These are phyloP conservation scores for Jordanella pulchra DNA, from an alignment of 2,797 vertebrate species.

Conservation along the genomic window DNA sequence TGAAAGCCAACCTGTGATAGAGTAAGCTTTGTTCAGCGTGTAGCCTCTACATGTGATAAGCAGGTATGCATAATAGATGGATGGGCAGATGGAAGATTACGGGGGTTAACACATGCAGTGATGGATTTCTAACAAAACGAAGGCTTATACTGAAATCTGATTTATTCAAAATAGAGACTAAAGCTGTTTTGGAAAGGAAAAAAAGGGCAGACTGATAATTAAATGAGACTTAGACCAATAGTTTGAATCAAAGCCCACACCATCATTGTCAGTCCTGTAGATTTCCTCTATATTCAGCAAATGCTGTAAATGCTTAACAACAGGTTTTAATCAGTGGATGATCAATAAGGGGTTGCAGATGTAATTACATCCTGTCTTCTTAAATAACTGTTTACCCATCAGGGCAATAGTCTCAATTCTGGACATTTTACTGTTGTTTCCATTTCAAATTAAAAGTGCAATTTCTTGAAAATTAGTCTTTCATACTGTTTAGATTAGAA, in stretches of 20 bases:
- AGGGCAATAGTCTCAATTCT: not conserved
- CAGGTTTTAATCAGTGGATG: conserved; percentile 27
- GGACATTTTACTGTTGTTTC: not conserved
- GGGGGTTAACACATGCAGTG: conserved; percentile 13
- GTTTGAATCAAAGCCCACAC: conserved; percentile 4
- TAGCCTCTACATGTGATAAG: conserved; percentile 38
- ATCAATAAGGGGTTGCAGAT: conserved; percentile 23
- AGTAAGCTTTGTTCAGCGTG: conserved; percentile 21
- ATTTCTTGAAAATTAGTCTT: too few relatives aligned
- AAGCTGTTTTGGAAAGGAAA: conserved; percentile 5
- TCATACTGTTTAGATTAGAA: too few relatives aligned
- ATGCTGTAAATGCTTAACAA: conserved; percentile 10
- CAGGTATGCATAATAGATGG: conserved; percentile 41
- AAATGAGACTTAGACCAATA: conserved; percentile 10
- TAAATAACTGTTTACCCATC: conserved; percentile 1
- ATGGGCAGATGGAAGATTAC: conserved; percentile 32
- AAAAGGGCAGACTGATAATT: conserved; percentile 1
- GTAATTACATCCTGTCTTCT: conserved; percentile 14
- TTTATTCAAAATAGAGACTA: conserved; percentile 16
- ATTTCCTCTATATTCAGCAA: conserved; percentile 13
- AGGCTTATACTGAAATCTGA: conserved; percentile 21
- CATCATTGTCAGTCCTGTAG: conserved; percentile 1
- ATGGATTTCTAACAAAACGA: conserved; percentile 28
- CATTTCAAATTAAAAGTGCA: not conserved
- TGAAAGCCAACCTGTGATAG: conserved; percentile 12